Base-by-base conservation (phyloP, 64 coral and sea anemone species). In the Stichodactyla helianthus region DNA sequence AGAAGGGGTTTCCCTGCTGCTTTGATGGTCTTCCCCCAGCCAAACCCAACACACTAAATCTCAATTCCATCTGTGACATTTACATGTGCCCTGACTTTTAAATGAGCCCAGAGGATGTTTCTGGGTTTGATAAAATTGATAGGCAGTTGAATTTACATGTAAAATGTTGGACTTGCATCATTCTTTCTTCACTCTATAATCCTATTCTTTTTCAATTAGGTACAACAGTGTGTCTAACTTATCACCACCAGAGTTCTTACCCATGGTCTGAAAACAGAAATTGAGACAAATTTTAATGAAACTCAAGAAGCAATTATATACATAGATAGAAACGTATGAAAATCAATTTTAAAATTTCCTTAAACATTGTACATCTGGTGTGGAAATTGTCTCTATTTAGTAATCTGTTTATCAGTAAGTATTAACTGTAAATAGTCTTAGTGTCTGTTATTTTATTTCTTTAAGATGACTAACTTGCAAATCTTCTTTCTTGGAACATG, bases 211-310 rank as follows among this genome's bases (percentile, higher is more conserved):
- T 52, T 31, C 78, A 23, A 23, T 84, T 87, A 97, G 94, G 85
- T 97, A 86, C 77, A 85, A 97, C 77, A 55, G 65, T 15, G 94
- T 97, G 23, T 83, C 94, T 13, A 93, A 54, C 54, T 59, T 97
- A 4, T 78, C 88, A 22, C 79, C 94, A 28, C 88, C 91, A 80
- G 91, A 97, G 68, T 87, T 89, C 53, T 85, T 97, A 6, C 94
- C 94, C 51, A 51, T 97, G 79, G 86, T 71, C 62, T 97, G 61
- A 86, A 88, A 59, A 19, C 26, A 25, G 26, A 82, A 57, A 81
- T 54, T 22, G 19, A 44, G 9, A 81, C 52, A 31, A 65, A 74
- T 31, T 74, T 31, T 31, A 26, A 74, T 23, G 68, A 2, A 25
- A 26, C 60, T 71, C 2, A 20, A 28, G 9, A 74, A 74, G 5